These are phyloP conservation scores for Atrichornis clamosus DNA, from an alignment of 2,113 vertebrate species.

Conservation along the genomic window DNA sequence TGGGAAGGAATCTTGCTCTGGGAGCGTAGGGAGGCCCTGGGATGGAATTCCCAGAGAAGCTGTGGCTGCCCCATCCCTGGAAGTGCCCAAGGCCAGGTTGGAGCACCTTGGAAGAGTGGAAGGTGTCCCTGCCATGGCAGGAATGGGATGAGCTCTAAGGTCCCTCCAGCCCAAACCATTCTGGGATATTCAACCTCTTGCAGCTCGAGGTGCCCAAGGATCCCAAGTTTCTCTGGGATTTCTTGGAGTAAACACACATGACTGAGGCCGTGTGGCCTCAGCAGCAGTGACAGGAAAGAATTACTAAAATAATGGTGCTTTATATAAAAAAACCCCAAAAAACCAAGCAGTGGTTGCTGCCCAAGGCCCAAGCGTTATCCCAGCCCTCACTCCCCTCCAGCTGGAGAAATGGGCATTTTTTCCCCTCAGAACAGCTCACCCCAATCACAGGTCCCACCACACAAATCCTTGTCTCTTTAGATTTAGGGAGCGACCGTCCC, in stretches of 20 bases:
- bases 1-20: background rate
- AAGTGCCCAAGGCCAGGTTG: background rate
- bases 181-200: background rate
- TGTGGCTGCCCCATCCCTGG: background rate
- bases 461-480: background rate
- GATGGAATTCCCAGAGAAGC: background rate
- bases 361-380: background rate
- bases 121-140: background rate
- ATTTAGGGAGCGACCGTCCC: background rate
- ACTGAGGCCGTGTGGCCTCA: accelerated
- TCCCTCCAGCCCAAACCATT: background rate
- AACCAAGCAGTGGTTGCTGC: background rate
- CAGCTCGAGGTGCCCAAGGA: background rate
- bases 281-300: background rate
- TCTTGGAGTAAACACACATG: accelerated
- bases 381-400: background rate
- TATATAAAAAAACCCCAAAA: background rate
- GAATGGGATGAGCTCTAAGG: background rate
- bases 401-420: background rate
- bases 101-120: accelerated
- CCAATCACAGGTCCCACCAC: background rate
- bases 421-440: background rate
- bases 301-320: background rate
- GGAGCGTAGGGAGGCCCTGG: background rate
- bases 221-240: background rate